phyloP scores from a whole-genome alignment of 2,888 invertebrate species.

The Drosophila setosimentum region DNA sequence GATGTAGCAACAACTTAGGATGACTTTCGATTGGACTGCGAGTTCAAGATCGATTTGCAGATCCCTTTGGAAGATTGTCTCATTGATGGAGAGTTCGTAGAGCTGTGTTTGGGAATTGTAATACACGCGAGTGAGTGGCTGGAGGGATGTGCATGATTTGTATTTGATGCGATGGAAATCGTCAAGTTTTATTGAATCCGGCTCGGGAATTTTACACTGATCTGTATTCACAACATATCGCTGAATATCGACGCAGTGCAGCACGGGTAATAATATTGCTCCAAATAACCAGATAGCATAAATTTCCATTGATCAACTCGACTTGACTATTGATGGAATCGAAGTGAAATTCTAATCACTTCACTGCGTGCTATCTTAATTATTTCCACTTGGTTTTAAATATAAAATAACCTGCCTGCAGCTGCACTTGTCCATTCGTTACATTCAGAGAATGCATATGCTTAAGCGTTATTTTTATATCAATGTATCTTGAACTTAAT shows the following conservation, averaged over 20 bases:
- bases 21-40: neutral
- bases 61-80: constrained; percentile 63
- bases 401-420: too few relatives aligned
- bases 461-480: too few relatives aligned
- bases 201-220: constrained; percentile 88
- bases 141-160: constrained; percentile 85
- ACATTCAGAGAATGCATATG: too few relatives aligned
- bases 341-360: too few relatives aligned
- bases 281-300: too few relatives aligned
- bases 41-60: constrained; percentile 40
- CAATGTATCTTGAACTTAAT: too few relatives aligned
- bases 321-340: too few relatives aligned
- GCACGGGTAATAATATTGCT: neutral
- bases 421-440: too few relatives aligned
- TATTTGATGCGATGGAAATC: constrained; percentile 86
- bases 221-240: constrained; percentile 86
- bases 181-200: constrained; percentile 79
- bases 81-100: constrained; percentile 77
- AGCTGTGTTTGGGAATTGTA: constrained; percentile 65
- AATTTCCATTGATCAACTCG: too few relatives aligned
- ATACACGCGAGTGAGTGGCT: constrained; percentile 78
- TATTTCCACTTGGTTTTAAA: too few relatives aligned
- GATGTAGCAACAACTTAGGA: constrained; percentile 81
- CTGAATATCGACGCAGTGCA: neutral
- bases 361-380: too few relatives aligned